phyloP scores from a whole-genome alignment of 2,113 vertebrate genomes.

The Taurulus bubalis region DNA sequence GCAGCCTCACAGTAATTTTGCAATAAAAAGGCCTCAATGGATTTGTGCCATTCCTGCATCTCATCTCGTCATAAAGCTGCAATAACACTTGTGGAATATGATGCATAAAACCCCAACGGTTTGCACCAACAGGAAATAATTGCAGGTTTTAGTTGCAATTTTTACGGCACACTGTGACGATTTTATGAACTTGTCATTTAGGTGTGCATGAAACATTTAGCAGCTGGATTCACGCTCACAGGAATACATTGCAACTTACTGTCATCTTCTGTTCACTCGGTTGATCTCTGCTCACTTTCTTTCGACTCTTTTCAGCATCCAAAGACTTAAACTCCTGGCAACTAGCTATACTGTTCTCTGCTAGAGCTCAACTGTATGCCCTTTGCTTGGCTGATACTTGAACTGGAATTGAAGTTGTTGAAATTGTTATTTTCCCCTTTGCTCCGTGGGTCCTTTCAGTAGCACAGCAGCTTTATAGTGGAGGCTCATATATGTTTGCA shows the following conservation, averaged over 20 bases:
- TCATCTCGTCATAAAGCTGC: not conserved
- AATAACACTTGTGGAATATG: not conserved
- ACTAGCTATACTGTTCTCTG: slow-evolving; percentile 15
- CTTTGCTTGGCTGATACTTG: slow-evolving; percentile 13
- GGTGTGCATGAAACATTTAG: not conserved
- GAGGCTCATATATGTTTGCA: slow-evolving; percentile 53
- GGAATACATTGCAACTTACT: slow-evolving; percentile 64
- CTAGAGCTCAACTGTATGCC: slow-evolving; percentile 15
- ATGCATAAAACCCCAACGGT: not conserved
- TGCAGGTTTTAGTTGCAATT: not conserved
- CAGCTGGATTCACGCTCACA: not conserved
- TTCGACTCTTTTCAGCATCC: slow-evolving; percentile 55
- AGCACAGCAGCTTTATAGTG: slow-evolving; percentile 60
- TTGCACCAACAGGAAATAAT: not conserved
- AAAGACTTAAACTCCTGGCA: slow-evolving; percentile 20
- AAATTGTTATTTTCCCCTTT: slow-evolving; percentile 33
- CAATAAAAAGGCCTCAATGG: slow-evolving; percentile 28
- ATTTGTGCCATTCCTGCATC: slow-evolving; percentile 9
- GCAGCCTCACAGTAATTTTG: slow-evolving; percentile 7
- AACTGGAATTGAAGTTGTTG: not conserved
- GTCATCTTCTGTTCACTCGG: slow-evolving; percentile 68
- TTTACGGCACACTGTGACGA: not conserved
- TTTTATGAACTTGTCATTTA: not conserved
- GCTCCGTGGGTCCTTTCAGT: slow-evolving; percentile 52
- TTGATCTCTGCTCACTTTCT: slow-evolving; percentile 61